A percentile compares a stretch with the other conserved stretches of the same genome.
Evolutionary conservation across 2,797 vertebrate genomes (phyloP).

Genomic region (Falco concolor): DNA sequence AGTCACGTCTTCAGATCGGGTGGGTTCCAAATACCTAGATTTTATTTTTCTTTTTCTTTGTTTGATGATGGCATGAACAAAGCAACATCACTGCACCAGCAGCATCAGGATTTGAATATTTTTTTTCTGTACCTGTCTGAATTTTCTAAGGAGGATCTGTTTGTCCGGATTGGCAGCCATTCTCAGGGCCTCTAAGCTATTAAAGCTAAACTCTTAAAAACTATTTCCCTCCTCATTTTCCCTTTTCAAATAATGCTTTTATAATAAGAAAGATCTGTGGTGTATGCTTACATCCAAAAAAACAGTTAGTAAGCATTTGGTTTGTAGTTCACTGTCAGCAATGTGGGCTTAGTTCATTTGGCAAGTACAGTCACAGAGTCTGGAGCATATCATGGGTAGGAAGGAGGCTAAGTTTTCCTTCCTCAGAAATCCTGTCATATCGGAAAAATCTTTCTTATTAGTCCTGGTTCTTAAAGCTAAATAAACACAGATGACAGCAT

Average conservation of each 20-base stretch:
- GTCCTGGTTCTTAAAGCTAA: not conserved
- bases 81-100: conserved; percentile 50
- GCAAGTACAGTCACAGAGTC: not conserved
- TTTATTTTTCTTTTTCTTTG: not conserved
- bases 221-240: not conserved
- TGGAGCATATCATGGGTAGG: not conserved
- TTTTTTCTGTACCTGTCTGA: conserved; percentile 40
- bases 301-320: not conserved
- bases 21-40: conserved; percentile 60
- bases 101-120: conserved; percentile 41
- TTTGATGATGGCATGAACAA: conserved; percentile 63
- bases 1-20: conserved; percentile 38
- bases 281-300: not conserved
- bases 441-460: not conserved
- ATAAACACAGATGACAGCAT: not conserved
- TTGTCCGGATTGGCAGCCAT: conserved; percentile 64
- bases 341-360: not conserved
- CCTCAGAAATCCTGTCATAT: not conserved
- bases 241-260: not conserved
- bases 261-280: not conserved
- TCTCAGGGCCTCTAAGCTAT: conserved; percentile 18
- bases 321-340: not conserved
- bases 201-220: not conserved
- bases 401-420: not conserved
- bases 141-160: conserved; percentile 28